Percentiles rank a stretch among this genome's conserved stretches.
These are phyloP conservation scores for Elegia similella DNA, from an alignment of 2,888 invertebrate species.

Conservation along the genomic window DNA sequence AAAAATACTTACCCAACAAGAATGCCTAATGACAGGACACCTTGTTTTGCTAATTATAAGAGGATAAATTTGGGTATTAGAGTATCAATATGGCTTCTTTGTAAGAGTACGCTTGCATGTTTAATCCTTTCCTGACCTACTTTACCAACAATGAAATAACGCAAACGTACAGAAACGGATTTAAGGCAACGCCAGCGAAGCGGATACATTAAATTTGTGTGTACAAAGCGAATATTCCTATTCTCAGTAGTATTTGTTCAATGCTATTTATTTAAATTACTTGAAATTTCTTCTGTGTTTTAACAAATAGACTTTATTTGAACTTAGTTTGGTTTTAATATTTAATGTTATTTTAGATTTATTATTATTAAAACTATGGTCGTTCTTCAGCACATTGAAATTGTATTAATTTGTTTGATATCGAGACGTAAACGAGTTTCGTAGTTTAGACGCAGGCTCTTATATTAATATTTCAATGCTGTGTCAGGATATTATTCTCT, in stretches of 20 bases:
- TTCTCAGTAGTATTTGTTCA: not conserved
- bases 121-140: conserved; percentile 36
- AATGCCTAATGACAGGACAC: not conserved
- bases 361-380: too few species aligned
- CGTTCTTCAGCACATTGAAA: too few species aligned
- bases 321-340: too few species aligned
- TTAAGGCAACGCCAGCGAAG: conserved; percentile 10
- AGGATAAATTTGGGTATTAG: conserved; percentile 30
- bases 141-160: conserved; percentile 22
- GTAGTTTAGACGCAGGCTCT: too few species aligned
- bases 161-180: conserved; percentile 10
- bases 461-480: too few species aligned
- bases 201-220: conserved; percentile 13
- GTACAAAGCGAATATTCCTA: conserved; percentile 3
- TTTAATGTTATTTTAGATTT: too few species aligned
- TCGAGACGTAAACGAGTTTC: too few species aligned
- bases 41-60: conserved; percentile 24
- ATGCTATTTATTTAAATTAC: not conserved
- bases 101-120: conserved; percentile 33
- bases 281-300: not conserved
- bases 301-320: not conserved
- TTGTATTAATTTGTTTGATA: too few species aligned
- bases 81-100: conserved; percentile 33
- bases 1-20: not conserved
- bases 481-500: too few species aligned